Percentiles rank a stretch among this genome's conserved stretches.
These are phyloP conservation scores for Drosophila kanapiae DNA, from an alignment of 1,140 invertebrate genomes.

Conservation along the genomic window DNA sequence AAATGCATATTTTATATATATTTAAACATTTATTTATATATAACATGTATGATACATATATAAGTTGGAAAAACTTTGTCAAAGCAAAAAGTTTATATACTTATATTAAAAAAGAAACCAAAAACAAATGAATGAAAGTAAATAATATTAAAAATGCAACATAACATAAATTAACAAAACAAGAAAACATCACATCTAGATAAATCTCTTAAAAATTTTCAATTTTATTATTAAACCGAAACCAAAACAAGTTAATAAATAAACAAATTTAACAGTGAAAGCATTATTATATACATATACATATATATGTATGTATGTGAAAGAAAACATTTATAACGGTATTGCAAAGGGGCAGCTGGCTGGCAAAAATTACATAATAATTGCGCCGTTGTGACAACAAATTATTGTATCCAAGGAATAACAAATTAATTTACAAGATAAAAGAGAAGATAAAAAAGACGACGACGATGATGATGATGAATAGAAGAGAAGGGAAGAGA, in stretches of 20 bases:
- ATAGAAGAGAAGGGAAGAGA: conserved; percentile 10
- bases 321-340: conserved; percentile 64
- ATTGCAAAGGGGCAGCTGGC: conserved; percentile 69
- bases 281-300: conserved; percentile 60
- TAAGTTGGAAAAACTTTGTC: conserved; percentile 77
- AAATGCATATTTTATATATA: conserved; percentile 82
- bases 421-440: conserved; percentile 75
- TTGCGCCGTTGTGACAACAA: conserved; percentile 62
- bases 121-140: conserved; percentile 48
- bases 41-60: conserved; percentile 68
- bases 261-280: conserved; percentile 79
- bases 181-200: conserved; percentile 79
- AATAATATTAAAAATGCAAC: conserved; percentile 76
- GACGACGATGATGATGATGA: conserved; percentile 22
- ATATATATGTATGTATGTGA: conserved; percentile 16
- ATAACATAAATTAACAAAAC: conserved; percentile 69
- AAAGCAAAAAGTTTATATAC: conserved; percentile 79
- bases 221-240: conserved; percentile 82
- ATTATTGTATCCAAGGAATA: conserved; percentile 68
- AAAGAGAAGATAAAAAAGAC: conserved; percentile 33
- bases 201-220: conserved; percentile 84
- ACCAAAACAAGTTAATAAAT: conserved; percentile 73
- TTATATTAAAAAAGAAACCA: conserved; percentile 66
- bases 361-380: conserved; percentile 60
- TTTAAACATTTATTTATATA: conserved; percentile 82